A percentile compares a stretch with the other conserved stretches of the same genome.
Evolutionary conservation across 23 tunicate genomes (phyloP).

Genomic region (Oikopleura dioica): DNA sequence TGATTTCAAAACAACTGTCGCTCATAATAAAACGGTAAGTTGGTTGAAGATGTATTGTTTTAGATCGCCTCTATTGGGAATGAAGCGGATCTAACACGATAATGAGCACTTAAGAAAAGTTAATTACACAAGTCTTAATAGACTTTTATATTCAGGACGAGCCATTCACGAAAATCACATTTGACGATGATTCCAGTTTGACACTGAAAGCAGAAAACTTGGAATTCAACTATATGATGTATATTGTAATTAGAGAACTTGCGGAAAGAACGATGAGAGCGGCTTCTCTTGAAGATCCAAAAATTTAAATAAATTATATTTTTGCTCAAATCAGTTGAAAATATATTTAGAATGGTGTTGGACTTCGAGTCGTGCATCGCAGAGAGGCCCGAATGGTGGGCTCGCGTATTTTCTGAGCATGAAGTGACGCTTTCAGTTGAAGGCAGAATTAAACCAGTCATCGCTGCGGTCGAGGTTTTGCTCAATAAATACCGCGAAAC

Average conservation of each 20-base stretch:
- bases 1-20: not conserved
- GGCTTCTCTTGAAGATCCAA: not conserved
- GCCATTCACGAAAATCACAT: not conserved
- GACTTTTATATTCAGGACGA: not conserved
- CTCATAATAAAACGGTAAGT: not conserved
- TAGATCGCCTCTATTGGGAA: too few species aligned
- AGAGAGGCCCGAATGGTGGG: not conserved
- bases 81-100: not conserved
- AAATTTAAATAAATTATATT: not conserved
- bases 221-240: not conserved
- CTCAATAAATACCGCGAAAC: not conserved
- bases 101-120: too few species aligned
- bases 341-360: not conserved
- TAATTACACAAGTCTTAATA: too few species aligned
- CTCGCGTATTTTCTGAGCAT: not conserved
- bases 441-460: not conserved
- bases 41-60: too few species aligned
- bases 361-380: not conserved
- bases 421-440: not conserved
- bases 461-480: not conserved
- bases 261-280: not conserved
- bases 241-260: not conserved
- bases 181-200: not conserved
- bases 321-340: not conserved
- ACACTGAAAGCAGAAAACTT: not conserved